Conservation (phyloP, 2,113 vertebrate species). For the Phainopepla nitens region DNA sequence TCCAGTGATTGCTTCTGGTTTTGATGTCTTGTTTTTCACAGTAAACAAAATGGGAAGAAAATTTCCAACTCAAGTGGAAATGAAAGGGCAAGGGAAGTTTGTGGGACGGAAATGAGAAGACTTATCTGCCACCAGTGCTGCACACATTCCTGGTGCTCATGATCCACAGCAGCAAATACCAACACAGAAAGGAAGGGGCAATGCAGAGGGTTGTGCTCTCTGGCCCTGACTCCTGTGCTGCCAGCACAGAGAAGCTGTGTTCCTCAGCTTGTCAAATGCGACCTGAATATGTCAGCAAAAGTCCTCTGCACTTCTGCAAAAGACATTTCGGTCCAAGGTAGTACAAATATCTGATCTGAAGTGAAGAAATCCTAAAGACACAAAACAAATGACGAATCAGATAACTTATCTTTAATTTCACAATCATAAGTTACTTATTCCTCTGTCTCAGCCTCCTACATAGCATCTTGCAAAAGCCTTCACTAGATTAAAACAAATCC, state of each 20-base stretch:
- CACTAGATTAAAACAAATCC: slow-evolving; percentile 24
- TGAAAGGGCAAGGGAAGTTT: not conserved
- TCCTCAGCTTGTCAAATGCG: not conserved
- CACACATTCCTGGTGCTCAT: not conserved
- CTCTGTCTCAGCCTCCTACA: slow-evolving; percentile 30
- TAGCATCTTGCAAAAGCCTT: slow-evolving; percentile 47
- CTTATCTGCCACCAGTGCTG: not conserved
- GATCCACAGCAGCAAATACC: not conserved
- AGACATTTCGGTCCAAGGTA: not conserved
- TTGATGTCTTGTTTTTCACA: not conserved
- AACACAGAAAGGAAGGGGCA: not conserved
- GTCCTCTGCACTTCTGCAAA: not conserved
- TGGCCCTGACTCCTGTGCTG: not conserved
- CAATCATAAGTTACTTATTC: slow-evolving; percentile 8
- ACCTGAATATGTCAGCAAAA: not conserved
- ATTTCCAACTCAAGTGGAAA: fast-evolving
- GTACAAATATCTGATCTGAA: not conserved
- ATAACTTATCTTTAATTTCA: slow-evolving; percentile 6
- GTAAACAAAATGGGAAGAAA: not conserved
- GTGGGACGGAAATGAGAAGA: not conserved
- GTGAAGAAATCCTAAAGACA: slow-evolving; percentile 38
- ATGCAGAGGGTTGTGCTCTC: not conserved
- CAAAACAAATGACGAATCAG: slow-evolving; percentile 13
- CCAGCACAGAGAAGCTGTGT: not conserved
- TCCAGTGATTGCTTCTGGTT: not conserved